A percentile compares a stretch with the other conserved stretches of the same genome.
Conservation (phyloP, 1,140 invertebrate species). For the Hydropsyche tenuis region DNA sequence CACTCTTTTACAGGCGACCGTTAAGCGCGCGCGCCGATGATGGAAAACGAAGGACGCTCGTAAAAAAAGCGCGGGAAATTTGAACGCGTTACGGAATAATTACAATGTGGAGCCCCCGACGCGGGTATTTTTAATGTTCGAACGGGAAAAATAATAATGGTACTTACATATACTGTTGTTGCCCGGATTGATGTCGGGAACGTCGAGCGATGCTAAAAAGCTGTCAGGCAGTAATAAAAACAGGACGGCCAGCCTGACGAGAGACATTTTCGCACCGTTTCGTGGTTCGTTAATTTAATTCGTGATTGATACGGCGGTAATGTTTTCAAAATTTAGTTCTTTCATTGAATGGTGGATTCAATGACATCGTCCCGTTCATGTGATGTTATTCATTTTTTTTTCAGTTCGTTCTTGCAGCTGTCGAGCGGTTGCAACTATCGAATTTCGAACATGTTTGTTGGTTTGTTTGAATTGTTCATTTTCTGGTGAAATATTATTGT, state of each 20-base stretch:
- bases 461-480: too few species aligned
- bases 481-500: too few species aligned
- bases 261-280: constrained; percentile 24
- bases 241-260: constrained; percentile 16
- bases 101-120: not conserved
- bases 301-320: too few species aligned
- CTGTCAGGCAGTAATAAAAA: constrained; percentile 28
- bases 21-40: constrained; percentile 10
- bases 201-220: constrained; percentile 38
- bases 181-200: constrained; percentile 46
- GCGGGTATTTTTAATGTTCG: too few species aligned
- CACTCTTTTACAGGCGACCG: constrained; percentile 13
- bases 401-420: not conserved
- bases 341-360: not conserved
- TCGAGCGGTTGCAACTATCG: too few species aligned
- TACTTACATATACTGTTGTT: constrained; percentile 48
- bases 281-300: not conserved
- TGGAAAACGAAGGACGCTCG: constrained; percentile 1
- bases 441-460: too few species aligned
- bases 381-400: constrained; percentile 9
- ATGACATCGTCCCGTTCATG: not conserved
- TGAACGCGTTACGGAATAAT: not conserved
- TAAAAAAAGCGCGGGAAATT: not conserved
- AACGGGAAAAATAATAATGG: not conserved
- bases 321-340: constrained; percentile 4